Conservation (phyloP, 2,113 vertebrate species). For the Prunella fulvescens region DNA sequence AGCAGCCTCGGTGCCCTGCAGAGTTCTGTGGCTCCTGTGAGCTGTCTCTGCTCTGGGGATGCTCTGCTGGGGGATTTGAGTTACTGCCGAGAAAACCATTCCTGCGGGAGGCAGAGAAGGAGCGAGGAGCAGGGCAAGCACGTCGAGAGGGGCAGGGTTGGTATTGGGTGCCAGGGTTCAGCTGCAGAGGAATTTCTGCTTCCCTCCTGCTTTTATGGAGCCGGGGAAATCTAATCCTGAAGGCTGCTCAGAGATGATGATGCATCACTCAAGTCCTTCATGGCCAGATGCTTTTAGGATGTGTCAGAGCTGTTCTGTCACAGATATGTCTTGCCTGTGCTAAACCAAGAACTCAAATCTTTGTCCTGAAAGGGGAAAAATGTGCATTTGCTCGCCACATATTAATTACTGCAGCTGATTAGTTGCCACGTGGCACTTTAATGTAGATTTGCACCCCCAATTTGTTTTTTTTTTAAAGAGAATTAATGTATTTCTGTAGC, state of each 20-base stretch:
- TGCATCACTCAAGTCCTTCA: not conserved
- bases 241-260: not conserved
- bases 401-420: not conserved
- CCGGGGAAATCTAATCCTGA: not conserved
- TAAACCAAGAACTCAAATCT: not conserved
- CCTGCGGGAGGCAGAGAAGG: not conserved
- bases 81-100: not conserved
- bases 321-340: not conserved
- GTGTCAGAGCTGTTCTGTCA: not conserved
- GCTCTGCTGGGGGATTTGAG: not conserved
- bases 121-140: not conserved
- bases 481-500: not conserved
- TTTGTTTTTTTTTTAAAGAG: not conserved
- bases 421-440: rapidly evolving
- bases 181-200: not conserved
- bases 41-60: not conserved
- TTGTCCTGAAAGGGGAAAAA: not conserved
- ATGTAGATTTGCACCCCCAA: rapidly evolving
- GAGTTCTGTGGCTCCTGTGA: not conserved
- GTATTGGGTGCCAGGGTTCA: not conserved
- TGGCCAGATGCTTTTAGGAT: not conserved
- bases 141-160: not conserved
- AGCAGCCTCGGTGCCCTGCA: not conserved
- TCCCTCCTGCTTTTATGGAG: not conserved
- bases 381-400: not conserved